Evolutionary conservation across 2,888 invertebrate species (phyloP).

Genomic region (Antheraea yamamai): DNA sequence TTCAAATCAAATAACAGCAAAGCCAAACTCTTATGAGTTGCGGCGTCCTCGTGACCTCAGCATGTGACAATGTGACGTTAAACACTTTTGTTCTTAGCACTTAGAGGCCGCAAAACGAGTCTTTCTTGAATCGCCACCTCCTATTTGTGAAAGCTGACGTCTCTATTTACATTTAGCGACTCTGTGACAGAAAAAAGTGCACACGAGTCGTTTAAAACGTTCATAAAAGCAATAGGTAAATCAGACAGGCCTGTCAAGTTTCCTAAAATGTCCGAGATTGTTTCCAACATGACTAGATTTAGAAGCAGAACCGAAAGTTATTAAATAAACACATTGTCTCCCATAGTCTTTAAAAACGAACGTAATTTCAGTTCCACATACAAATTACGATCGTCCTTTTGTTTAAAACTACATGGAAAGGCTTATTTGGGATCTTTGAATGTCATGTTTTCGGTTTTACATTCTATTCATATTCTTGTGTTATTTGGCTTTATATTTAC

Average conservation of each 20-base stretch:
- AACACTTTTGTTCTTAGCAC: conserved; percentile 66
- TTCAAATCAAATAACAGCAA: conserved; percentile 21
- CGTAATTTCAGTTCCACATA: background rate
- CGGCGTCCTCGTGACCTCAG: conserved; percentile 50
- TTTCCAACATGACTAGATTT: background rate
- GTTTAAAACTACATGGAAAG: background rate
- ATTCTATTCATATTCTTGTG: no score
- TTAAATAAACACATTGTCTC: background rate
- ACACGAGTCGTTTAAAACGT: background rate
- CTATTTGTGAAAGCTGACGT: conserved; percentile 57
- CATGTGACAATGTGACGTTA: conserved; percentile 64
- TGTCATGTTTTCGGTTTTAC: no score
- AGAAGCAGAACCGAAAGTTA: background rate
- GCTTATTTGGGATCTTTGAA: background rate
- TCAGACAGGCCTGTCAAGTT: background rate
- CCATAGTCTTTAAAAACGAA: background rate
- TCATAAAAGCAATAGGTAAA: background rate
- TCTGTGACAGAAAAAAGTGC: conserved; percentile 13
- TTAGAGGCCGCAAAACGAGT: conserved; percentile 62
- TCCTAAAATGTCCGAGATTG: conserved; percentile 3
- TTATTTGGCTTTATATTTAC: no score
- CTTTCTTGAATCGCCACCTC: conserved; percentile 54
- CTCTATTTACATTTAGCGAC: conserved; percentile 19
- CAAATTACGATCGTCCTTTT: background rate
- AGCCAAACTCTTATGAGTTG: conserved; percentile 22